A percentile compares a stretch with the other conserved stretches of the same genome.
These are phyloP conservation scores for Nemurella pictetii DNA, from an alignment of 2,888 invertebrate genomes.

Conservation along the genomic window DNA sequence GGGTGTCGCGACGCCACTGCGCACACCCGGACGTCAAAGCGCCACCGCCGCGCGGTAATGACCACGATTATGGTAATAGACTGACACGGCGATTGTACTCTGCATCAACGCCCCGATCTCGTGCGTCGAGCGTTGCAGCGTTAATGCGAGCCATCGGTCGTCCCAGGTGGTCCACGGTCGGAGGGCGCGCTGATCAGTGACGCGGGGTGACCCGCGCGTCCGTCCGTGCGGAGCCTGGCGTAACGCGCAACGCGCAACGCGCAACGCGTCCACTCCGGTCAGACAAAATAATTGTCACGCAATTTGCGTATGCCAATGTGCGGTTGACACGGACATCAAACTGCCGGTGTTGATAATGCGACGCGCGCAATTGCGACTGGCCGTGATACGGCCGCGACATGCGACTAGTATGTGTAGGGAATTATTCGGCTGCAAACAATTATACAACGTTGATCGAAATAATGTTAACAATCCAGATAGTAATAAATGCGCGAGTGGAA, in stretches of 20 bases:
- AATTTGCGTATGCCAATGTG: conserved; percentile 9
- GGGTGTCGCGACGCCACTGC: not conserved
- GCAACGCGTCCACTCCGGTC: not conserved
- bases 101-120: not conserved
- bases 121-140: not conserved
- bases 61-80: not conserved
- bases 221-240: too few relatives aligned
- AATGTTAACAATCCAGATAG: not conserved
- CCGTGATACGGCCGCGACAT: not conserved
- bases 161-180: not conserved
- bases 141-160: not conserved
- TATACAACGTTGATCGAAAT: not conserved
- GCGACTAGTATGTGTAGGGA: not conserved
- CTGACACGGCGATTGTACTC: not conserved
- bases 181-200: conserved; percentile 1
- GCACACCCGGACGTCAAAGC: not conserved
- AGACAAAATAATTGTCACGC: conserved; percentile 28
- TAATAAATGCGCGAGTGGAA: not conserved
- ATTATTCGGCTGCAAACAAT: not conserved
- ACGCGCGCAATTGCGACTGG: not conserved
- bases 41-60: not conserved
- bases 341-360: not conserved
- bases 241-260: not conserved
- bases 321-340: conserved; percentile 2
- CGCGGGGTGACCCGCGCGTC: not conserved